These are phyloP conservation scores for Idaea aversata DNA, from an alignment of 2,888 invertebrate species.

Conservation along the genomic window DNA sequence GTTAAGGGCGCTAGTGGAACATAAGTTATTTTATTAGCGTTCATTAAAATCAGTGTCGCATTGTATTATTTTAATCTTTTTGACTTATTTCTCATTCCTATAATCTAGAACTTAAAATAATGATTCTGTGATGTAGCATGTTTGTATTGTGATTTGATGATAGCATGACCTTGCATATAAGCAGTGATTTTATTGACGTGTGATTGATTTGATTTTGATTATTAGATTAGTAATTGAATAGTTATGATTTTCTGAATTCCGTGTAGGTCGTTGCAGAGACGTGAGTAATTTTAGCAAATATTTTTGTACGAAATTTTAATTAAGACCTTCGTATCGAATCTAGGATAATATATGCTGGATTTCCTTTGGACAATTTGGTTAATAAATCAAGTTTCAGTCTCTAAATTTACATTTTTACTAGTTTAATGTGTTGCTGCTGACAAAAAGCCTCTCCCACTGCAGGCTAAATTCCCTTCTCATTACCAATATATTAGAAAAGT, in stretches of 20 bases:
- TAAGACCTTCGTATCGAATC: not conserved
- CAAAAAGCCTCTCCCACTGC: no score
- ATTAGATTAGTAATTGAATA: not conserved
- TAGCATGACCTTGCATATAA: constrained; percentile 17
- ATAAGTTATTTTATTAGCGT: not conserved
- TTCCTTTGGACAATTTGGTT: not conserved
- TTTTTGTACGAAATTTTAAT: not conserved
- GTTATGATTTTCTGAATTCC: not conserved
- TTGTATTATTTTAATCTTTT: not conserved
- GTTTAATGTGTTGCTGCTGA: no score
- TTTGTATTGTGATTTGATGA: constrained; percentile 9
- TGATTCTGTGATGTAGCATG: constrained; percentile 11
- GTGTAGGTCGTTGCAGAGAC: not conserved
- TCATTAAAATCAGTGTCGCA: not conserved
- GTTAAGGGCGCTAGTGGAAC: not conserved
- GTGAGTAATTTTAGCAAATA: not conserved
- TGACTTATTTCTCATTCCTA: not conserved
- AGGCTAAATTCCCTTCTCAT: no score
- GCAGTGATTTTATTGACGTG: constrained; percentile 7
- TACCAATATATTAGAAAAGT: no score
- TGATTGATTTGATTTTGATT: not conserved
- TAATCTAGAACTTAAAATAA: not conserved
- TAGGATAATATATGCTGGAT: not conserved
- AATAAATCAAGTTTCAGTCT: not conserved
- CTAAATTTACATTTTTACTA: not conserved